Evolutionary conservation across 92 coral and sea anemone genomes (phyloP).

Genomic region (Bergia sp.): DNA sequence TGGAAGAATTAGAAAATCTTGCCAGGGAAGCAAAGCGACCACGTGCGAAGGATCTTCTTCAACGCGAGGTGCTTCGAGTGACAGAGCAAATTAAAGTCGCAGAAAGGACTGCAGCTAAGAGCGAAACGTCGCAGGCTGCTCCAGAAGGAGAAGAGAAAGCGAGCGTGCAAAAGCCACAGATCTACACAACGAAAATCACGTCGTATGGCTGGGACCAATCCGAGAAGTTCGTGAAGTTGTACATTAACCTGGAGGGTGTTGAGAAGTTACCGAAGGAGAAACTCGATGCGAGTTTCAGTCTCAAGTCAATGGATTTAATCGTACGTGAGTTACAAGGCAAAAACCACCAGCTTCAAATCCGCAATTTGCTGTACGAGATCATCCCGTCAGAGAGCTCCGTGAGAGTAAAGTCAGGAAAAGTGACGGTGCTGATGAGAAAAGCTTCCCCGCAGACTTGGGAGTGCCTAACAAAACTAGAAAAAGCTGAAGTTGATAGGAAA

Average conservation of each 20-base stretch:
- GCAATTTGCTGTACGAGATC: slow-evolving; percentile 72
- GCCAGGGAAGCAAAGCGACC: slow-evolving; percentile 62
- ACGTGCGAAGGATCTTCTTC: slow-evolving; percentile 76
- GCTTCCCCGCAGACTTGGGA: slow-evolving; percentile 78
- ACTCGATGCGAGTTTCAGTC: slow-evolving; percentile 64
- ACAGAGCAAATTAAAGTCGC: slow-evolving; percentile 60
- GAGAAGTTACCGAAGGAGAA: slow-evolving; percentile 79
- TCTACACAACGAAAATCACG: slow-evolving; percentile 61
- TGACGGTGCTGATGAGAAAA: slow-evolving; percentile 81
- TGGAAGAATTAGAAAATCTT: slow-evolving; percentile 67
- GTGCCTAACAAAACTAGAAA: slow-evolving; percentile 53
- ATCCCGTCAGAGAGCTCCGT: slow-evolving; percentile 73
- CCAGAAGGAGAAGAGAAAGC: slow-evolving; percentile 40
- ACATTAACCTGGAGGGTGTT: slow-evolving; percentile 81
- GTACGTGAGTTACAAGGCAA: slow-evolving; percentile 78
- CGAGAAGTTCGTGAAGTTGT: slow-evolving; percentile 78
- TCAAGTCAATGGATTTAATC: slow-evolving; percentile 66
- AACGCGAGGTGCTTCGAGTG: slow-evolving; percentile 67
- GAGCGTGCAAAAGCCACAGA: slow-evolving; percentile 55
- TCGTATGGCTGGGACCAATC: slow-evolving; percentile 94
- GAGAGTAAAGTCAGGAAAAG: slow-evolving; percentile 72
- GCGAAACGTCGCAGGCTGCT: neutral
- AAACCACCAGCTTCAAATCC: slow-evolving; percentile 84
- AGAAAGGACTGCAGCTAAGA: slow-evolving; percentile 25
- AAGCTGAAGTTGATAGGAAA: slow-evolving; percentile 35